Evolutionary conservation across 2,113 vertebrate species (phyloP), one percentile per base, ranked within the genome.

Genomic region (Gambusia holbrooki): DNA sequence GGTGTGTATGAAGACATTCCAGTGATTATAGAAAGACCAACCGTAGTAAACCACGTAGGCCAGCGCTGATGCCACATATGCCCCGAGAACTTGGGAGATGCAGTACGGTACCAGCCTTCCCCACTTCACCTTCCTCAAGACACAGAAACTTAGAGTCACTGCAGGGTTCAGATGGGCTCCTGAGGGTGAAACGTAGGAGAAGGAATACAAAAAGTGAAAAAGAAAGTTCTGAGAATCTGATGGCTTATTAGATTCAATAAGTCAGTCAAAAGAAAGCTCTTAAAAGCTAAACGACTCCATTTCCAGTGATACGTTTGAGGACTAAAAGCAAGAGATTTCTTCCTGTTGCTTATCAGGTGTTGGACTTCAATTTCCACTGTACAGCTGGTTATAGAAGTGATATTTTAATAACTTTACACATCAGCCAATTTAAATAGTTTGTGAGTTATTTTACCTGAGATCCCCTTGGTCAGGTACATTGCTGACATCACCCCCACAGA

Each of bases 151-250:
- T 9, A 99, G 66, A 42, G 95, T 94, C 71, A 96, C 96, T 0
- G 97, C 96, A 0, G 96, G 97, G 79, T 98, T 98, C 84, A 98
- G 87, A 75, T 97, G 96, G 35, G 96, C 96, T 0, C 96, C 97
- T 98, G 13, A 75, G n/a, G 64, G 19, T 72, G 29, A 48, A 42
- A 40, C 1, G 28, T 14, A 29, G 12, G 14, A 32, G 14, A 32
- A 7, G 25, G 30, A 14, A n/a, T 40, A 40, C 3, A 64, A 0
- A n/a, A 40, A 37, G 58, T 28, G 22, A 54, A 83, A 22, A 28
- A 33, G 42, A 48, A 54, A 28, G 0, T 71, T 27, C 71, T 1
- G 15, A 17, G 67, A 37, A 27, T 19, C 9, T 69, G 58, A 76
- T 66, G 14, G n/a, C 35, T 74, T 63, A 5, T 83, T 22, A 67